Base-by-base conservation (phyloP, 2,888 invertebrate species). In the Oscheius onirici region DNA sequence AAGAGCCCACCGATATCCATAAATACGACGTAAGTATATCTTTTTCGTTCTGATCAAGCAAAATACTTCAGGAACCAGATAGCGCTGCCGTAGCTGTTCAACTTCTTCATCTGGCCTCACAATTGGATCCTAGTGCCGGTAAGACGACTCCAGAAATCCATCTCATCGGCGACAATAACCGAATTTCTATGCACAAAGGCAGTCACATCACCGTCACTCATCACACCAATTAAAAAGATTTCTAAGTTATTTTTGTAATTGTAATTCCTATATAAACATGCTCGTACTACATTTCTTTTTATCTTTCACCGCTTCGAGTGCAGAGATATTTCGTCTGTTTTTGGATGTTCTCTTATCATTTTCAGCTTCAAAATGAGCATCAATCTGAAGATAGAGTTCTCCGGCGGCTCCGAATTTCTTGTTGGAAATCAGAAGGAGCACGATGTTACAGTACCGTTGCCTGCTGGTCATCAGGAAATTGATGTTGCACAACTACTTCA, bases 351-450 rank as follows among this genome's bases (percentile, higher is more conserved):
- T 6, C 34, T 34, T 8, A 34, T 6, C 34, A 34, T 34, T 34
- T 8, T 6, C 34, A 34, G 34, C 34, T 34, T 8, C 34, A 34
- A 34, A 34, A 34, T 34, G 34, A 34, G 34, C 34, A 34, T 34
- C 8, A 34, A 34, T 34, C 34, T 81, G 46, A 66, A 69, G 15
- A 66, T 76, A 40, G 73, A 82, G 57, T 82, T 82, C 67, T 69
- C 82, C 13, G 82, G 83, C 17, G 83, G 83, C 26, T 75, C 83
- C 1, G 84, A 83, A 44, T 77, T 74, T 51, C 58, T 83, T 8
- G 79, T 84, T 15, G 73, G 72, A 22, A 75, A 81, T n/a, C 76
- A 81, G 51, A 77, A 76, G 52, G 67, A 72, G 13, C 75, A 75
- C 51, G 61, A 76, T 52, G 75, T 82, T 2, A 15, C 49, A 51